phyloP scores from a whole-genome alignment of 35 echinoderm and acorn worm genomes.

The Ptychodera flava region DNA sequence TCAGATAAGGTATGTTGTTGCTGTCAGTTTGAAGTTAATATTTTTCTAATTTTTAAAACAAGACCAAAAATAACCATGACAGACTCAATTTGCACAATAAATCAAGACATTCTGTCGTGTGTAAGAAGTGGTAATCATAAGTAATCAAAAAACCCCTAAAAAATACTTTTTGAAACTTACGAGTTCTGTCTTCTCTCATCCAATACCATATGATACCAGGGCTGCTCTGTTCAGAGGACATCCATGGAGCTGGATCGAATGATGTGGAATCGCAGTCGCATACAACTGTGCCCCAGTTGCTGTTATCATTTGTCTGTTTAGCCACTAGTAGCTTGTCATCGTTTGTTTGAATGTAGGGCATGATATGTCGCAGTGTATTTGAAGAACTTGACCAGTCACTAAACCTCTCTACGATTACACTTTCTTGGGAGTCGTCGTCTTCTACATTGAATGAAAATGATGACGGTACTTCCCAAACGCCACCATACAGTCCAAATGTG shows the following conservation, averaged over 20 bases:
- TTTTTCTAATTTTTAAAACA: no score
- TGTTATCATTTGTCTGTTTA: not conserved
- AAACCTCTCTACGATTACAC: not conserved
- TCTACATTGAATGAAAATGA: not conserved
- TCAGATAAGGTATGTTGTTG: no score
- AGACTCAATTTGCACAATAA: no score
- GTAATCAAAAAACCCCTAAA: no score
- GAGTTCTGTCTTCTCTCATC: constrained; percentile 65
- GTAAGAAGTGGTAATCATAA: no score
- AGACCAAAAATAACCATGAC: no score
- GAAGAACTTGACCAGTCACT: not conserved
- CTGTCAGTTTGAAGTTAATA: no score
- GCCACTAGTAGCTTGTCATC: not conserved
- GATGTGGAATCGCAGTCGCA: not conserved
- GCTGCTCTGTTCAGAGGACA: not conserved
- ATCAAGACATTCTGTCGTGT: no score
- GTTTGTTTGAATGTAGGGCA: not conserved
- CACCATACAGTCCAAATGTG: not conserved
- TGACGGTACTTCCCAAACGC: not conserved
- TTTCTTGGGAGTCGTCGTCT: not conserved
- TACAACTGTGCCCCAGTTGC: not conserved
- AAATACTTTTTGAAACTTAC: no score
- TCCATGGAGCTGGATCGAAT: not conserved
- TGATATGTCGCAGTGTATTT: not conserved
- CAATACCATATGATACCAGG: constrained; percentile 70